These are phyloP conservation scores for Lasioglossum marginatum DNA, from an alignment of 2,888 invertebrate species.

Conservation along the genomic window DNA sequence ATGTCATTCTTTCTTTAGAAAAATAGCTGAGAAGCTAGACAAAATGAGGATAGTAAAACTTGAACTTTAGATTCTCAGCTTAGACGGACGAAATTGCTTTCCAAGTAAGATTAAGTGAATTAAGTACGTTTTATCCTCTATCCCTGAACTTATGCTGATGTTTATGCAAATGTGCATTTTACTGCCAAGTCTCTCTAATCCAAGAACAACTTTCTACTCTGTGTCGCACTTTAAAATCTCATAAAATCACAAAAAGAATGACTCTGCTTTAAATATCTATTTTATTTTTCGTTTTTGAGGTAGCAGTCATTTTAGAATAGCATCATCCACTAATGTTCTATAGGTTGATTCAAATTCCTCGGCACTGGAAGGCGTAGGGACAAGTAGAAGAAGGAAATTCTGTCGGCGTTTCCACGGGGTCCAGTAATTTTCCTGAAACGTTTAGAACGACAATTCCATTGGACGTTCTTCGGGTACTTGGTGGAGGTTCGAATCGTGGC, in stretches of 20 bases:
- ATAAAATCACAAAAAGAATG: no score
- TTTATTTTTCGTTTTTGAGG: no score
- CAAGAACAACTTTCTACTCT: no score
- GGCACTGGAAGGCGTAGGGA: not conserved
- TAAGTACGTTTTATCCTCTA: not conserved
- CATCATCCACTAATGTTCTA: not conserved
- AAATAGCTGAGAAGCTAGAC: not conserved
- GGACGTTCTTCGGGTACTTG: not conserved
- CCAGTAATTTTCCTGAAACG: not conserved
- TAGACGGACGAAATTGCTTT: not conserved
- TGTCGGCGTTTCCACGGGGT: not conserved
- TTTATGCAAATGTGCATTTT: no score
- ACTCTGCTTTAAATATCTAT: no score
- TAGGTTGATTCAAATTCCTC: not conserved
- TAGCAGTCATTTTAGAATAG: no score
- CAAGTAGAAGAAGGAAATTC: not conserved
- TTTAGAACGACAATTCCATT: not conserved
- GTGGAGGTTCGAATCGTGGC: conserved; percentile 28
- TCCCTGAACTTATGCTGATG: no score
- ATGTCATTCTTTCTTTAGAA: no score
- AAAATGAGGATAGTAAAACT: not conserved
- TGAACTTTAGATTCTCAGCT: not conserved
- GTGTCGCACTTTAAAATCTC: no score
- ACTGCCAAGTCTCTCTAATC: no score
- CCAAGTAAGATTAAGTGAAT: not conserved